Conservation (phyloP, 1,140 invertebrate genomes). For the Cydia pomonella region DNA sequence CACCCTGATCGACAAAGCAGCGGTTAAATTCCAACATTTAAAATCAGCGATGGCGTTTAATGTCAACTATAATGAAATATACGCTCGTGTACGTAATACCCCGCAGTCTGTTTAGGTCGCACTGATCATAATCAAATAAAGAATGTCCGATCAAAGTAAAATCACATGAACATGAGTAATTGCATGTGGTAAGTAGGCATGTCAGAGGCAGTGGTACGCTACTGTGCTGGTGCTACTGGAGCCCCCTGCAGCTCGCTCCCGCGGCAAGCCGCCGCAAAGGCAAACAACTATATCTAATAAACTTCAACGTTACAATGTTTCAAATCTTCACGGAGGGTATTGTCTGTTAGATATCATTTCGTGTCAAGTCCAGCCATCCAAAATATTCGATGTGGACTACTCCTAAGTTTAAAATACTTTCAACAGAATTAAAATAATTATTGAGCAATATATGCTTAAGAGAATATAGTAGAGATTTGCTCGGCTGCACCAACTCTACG, state of each 20-base stretch:
- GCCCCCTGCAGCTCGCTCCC: conserved; percentile 61
- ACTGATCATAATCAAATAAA: background rate
- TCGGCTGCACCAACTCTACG: conserved; percentile 78
- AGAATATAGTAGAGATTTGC: conserved; percentile 79
- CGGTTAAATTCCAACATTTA: too few relatives aligned
- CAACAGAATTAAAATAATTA: conserved; percentile 74
- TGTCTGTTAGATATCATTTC: conserved; percentile 78
- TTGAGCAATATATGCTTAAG: conserved; percentile 79
- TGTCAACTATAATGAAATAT: too few relatives aligned
- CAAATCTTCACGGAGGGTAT: conserved; percentile 77
- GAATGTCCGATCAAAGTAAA: background rate
- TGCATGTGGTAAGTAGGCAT: conserved; percentile 19
- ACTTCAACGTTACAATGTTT: conserved; percentile 74
- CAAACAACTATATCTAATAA: conserved; percentile 77
- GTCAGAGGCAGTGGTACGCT: conserved; percentile 48
- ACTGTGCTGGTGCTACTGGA: conserved; percentile 57
- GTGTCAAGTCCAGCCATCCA: conserved; percentile 64
- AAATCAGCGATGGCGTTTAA: too few relatives aligned
- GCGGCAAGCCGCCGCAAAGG: conserved; percentile 66
- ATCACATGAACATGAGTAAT: background rate
- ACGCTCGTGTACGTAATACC: background rate
- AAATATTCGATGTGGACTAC: conserved; percentile 66
- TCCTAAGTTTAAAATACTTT: conserved; percentile 74
- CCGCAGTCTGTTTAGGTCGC: background rate
- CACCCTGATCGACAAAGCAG: too few relatives aligned